A percentile compares a stretch with the other conserved stretches of the same genome.
These are phyloP conservation scores for Terebella lapidaria DNA, from an alignment of 2,888 invertebrate species.

Conservation along the genomic window DNA sequence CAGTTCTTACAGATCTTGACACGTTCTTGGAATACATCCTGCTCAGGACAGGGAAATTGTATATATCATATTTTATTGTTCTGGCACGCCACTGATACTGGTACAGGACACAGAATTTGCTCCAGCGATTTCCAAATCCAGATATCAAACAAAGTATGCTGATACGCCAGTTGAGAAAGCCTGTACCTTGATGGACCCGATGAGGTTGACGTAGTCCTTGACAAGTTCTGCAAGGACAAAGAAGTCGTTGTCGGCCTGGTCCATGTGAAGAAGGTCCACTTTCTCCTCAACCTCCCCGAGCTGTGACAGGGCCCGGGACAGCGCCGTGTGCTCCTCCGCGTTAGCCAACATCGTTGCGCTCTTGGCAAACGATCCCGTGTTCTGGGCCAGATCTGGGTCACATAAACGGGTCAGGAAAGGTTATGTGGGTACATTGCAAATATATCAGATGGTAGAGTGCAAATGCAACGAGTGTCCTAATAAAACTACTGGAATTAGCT, in stretches of 20 bases:
- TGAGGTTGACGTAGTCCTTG: slow-evolving; percentile 87
- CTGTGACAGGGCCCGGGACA: slow-evolving; percentile 83
- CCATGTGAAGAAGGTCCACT: slow-evolving; percentile 66
- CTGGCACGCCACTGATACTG: not conserved
- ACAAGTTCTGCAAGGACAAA: slow-evolving; percentile 89
- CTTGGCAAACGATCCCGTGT: slow-evolving; percentile 66
- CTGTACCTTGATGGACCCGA: slow-evolving; percentile 78
- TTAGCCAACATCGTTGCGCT: slow-evolving; percentile 84
- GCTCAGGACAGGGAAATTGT: slow-evolving; percentile 12
- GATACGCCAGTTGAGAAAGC: too few species aligned
- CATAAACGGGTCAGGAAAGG: too few species aligned
- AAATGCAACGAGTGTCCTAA: too few species aligned
- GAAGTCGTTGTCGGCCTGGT: slow-evolving; percentile 92
- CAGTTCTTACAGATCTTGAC: slow-evolving; percentile 90
- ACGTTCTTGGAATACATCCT: slow-evolving; percentile 69
- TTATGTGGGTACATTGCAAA: too few species aligned
- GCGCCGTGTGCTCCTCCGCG: slow-evolving; percentile 85
- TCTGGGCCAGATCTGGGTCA: slow-evolving; percentile 40
- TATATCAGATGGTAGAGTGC: too few species aligned
- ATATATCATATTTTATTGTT: not conserved
- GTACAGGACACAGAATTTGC: not conserved
- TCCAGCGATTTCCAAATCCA: not conserved
- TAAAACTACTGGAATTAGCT: too few species aligned
- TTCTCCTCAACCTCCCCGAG: slow-evolving; percentile 83
- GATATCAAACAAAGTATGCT: not conserved